These are phyloP conservation scores for Micropoecilia bifurca DNA, from an alignment of 2,797 vertebrate genomes.

Conservation along the genomic window DNA sequence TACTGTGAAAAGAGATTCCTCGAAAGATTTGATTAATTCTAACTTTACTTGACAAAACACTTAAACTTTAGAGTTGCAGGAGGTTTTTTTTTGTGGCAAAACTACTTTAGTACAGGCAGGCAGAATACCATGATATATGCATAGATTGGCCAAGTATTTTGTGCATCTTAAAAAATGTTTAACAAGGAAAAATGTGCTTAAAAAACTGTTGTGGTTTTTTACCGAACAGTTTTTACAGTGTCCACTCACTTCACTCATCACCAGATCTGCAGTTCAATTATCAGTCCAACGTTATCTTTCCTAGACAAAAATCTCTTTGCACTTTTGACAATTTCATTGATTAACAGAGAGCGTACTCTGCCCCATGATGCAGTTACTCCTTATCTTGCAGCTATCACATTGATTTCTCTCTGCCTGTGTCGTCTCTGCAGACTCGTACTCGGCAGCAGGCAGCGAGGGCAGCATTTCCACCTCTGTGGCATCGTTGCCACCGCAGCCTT, in stretches of 20 bases:
- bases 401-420: conserved; percentile 20
- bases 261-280: conserved; percentile 4
- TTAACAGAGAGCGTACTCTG: conserved; percentile 18
- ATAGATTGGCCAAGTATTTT: background rate
- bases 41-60: background rate
- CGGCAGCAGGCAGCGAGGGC: conserved; percentile 90
- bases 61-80: background rate
- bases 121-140: background rate
- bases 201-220: background rate
- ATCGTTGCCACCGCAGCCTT: conserved; percentile 87
- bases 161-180: background rate
- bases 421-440: conserved; percentile 86
- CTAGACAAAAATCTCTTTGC: conserved; percentile 22
- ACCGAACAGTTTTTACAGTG: conserved; percentile 15
- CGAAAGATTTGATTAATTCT: background rate
- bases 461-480: conserved; percentile 91
- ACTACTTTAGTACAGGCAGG: background rate
- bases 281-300: background rate
- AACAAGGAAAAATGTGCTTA: background rate
- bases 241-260: conserved; percentile 9
- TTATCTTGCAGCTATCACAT: conserved; percentile 7
- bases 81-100: background rate
- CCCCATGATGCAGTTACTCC: conserved; percentile 19
- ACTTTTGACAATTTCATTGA: conserved; percentile 29
- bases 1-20: background rate